Conservation (phyloP, 2,888 invertebrate genomes). For the Cryptus viduatorius region DNA sequence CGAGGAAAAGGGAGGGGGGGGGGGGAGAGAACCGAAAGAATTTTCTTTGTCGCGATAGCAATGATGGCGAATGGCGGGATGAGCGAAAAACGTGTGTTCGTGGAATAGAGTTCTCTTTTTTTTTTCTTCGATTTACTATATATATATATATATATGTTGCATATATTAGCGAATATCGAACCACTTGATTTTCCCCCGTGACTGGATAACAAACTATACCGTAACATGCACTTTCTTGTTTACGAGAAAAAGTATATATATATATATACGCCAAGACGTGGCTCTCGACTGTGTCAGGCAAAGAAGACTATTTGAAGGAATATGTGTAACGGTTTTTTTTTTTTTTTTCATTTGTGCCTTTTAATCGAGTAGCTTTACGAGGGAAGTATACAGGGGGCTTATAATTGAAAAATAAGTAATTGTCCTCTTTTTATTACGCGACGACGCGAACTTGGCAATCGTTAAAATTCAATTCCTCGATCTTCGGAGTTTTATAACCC, state of each 20-base stretch:
- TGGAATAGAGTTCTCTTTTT: slow-evolving; percentile 19
- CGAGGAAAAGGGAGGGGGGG: background rate
- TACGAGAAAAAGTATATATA: slow-evolving; percentile 22
- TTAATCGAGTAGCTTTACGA: slow-evolving; percentile 41
- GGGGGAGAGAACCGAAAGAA: background rate
- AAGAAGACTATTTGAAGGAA: slow-evolving; percentile 47
- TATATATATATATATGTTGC: slow-evolving; percentile 39
- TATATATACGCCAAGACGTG: slow-evolving; percentile 7
- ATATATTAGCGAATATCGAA: slow-evolving; percentile 65
- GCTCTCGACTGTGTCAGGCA: slow-evolving; percentile 12
- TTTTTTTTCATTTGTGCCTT: slow-evolving; percentile 51
- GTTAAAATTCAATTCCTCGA: slow-evolving; percentile 34
- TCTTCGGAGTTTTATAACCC: background rate
- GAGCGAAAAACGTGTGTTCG: slow-evolving; percentile 27
- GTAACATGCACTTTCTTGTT: slow-evolving; percentile 28
- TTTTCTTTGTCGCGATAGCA: slow-evolving; percentile 27
- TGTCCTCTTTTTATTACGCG: slow-evolving; percentile 6
- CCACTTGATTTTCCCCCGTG: slow-evolving; percentile 63
- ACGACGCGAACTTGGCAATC: slow-evolving; percentile 21
- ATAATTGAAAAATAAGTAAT: background rate
- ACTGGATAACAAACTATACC: slow-evolving; percentile 29
- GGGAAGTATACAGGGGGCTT: slow-evolving; percentile 40
- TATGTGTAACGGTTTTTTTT: slow-evolving; percentile 4
- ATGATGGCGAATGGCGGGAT: slow-evolving; percentile 11
- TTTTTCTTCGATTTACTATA: slow-evolving; percentile 33